phyloP scores from a whole-genome alignment of 37 sponge, comb jelly and placozoan genomes.

The Chondrosia reniformis region DNA sequence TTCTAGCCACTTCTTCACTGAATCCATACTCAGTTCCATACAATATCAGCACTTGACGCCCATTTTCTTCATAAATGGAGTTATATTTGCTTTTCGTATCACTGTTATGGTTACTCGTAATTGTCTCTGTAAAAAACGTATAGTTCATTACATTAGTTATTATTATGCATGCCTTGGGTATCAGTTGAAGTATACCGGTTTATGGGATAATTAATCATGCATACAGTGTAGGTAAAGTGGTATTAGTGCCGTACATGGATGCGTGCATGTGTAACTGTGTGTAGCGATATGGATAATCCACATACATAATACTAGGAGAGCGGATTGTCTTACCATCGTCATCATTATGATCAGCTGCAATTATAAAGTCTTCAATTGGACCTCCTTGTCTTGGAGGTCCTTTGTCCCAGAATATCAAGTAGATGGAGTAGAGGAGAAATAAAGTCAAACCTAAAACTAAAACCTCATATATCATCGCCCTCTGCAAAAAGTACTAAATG shows the following conservation, averaged over 20 bases:
- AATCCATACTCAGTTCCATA: slow-evolving; percentile 63
- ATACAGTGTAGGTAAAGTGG: neutral
- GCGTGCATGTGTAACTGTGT: neutral
- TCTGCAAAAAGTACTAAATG: no score
- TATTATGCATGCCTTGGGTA: no score
- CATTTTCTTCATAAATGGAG: slow-evolving; percentile 43
- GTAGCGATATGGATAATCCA: neutral
- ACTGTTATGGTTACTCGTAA: slow-evolving; percentile 2
- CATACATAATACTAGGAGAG: neutral
- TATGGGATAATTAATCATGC: no score
- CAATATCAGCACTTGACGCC: slow-evolving; percentile 45
- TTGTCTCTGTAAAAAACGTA: no score
- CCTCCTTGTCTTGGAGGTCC: slow-evolving; percentile 1
- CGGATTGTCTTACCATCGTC: neutral
- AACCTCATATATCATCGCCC: no score
- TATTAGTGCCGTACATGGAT: neutral
- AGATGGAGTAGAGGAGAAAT: neutral
- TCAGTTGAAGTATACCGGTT: no score
- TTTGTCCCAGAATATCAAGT: neutral
- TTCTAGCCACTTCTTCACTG: slow-evolving; percentile 53
- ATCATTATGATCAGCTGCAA: neutral
- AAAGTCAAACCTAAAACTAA: neutral
- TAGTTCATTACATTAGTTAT: no score
- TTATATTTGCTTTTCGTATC: slow-evolving; percentile 22
- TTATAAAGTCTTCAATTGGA: slow-evolving; percentile 11